Conservation (phyloP, 2,113 vertebrate species). For the Pomatorhinus ruficollis region DNA sequence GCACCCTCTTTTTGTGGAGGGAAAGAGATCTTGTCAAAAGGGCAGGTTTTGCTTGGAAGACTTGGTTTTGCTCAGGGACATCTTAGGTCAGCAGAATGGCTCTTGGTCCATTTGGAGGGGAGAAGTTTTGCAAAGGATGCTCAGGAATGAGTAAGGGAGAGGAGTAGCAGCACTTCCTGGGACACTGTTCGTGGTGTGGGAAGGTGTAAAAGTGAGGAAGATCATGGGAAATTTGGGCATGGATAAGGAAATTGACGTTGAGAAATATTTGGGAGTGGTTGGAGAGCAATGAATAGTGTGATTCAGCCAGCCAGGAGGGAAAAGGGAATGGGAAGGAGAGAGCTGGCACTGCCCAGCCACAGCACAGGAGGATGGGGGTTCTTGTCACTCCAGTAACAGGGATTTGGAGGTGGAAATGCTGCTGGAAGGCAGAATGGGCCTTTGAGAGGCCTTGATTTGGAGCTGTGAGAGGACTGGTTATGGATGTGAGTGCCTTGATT, state of each 20-base stretch:
- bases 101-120: not conserved
- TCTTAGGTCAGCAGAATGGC: not conserved
- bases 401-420: not conserved
- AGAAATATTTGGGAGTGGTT: not conserved
- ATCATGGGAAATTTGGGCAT: not conserved
- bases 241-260: not conserved
- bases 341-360: not conserved
- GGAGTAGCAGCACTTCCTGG: not conserved
- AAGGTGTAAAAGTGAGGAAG: not conserved
- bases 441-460: not conserved
- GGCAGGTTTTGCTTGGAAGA: not conserved
- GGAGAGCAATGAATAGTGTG: not conserved
- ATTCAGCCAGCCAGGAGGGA: not conserved
- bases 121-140: not conserved
- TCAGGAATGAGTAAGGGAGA: not conserved
- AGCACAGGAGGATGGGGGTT: not conserved
- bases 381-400: fast-evolving
- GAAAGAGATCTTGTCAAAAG: not conserved
- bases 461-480: not conserved
- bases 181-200: not conserved
- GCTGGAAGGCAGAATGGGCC: not conserved
- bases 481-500: not conserved
- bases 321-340: not conserved
- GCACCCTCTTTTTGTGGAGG: not conserved
- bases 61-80: not conserved